Evolutionary conservation across 2,888 invertebrate species (phyloP).

Genomic region (Mimachlamys varia): DNA sequence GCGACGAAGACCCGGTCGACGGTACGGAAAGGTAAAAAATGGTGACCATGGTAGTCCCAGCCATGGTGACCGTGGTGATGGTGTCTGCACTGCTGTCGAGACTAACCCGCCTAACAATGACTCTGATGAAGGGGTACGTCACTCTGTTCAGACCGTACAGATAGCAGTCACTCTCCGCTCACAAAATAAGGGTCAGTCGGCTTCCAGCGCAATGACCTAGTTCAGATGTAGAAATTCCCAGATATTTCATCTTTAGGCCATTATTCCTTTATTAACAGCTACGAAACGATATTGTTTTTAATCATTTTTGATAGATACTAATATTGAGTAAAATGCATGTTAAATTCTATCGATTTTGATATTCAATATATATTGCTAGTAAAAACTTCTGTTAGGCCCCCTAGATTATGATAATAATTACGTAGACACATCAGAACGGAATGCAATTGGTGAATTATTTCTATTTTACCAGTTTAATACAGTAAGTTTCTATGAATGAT

Average conservation of each 20-base stretch:
- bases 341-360: not conserved
- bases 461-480: too few relatives aligned
- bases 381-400: not conserved
- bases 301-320: conserved; percentile 29
- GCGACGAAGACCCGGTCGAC: conserved; percentile 43
- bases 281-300: not conserved
- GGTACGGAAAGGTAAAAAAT: conserved; percentile 54
- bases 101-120: conserved; percentile 40
- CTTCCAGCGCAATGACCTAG: not conserved
- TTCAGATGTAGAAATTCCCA: not conserved
- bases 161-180: conserved; percentile 15
- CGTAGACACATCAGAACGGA: not conserved
- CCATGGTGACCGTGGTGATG: conserved; percentile 40
- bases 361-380: not conserved
- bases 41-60: conserved; percentile 38
- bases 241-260: conserved; percentile 13
- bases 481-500: not conserved
- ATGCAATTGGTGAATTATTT: not conserved
- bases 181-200: conserved; percentile 26
- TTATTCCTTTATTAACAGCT: conserved; percentile 13
- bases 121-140: conserved; percentile 34
- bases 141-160: conserved; percentile 22
- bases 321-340: not conserved
- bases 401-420: not conserved
- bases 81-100: conserved; percentile 37